Evolutionary conservation across 2,113 vertebrate genomes (phyloP), one percentile per base, ranked within the genome.

Genomic region (Lonchura striata): DNA sequence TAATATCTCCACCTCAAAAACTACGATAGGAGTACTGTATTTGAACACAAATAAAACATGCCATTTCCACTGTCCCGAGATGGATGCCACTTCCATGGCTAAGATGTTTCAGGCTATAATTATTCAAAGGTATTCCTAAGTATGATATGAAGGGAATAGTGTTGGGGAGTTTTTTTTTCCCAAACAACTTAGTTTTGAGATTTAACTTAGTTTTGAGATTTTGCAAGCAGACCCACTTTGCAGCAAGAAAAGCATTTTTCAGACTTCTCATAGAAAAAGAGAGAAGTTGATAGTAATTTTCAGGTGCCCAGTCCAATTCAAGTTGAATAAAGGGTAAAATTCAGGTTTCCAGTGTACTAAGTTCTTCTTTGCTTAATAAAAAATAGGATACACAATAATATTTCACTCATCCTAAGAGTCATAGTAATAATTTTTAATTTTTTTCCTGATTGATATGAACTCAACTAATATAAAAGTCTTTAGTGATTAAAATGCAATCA

Each of bases 91-190:
- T 61, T 78, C 23, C 30, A 18, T 17, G 19, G 31, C 31, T 27
- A 61, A 85, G 30, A 70, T 0, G 4, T 44, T 14, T 31, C 31
- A 52, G 9, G 21, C 20, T 35, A 39, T 22, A 75, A 46, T 61
- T 74, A 61, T 61, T 78, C 7, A 49, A 44, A 95, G 66, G 2
- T 37, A 61, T 31, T 69, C 27, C 12, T 81, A 69, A 77, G 60
- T 33, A 42, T 35, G 35, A 11, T 47, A 18, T 7, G 5, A 72
- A 64, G 2, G 3, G 10, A 83, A 65, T 12, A 56, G 4, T 6
- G 6, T 52, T 42, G 17, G 13, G 18, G 0, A 8, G 14, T 2
- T 3, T 49, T 2, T 3, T 49, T 70, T 44, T 49, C n/a, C 20
- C 12, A 49, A 27, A n/a, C 15, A 17, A 50, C 9, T 49, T 46